Conservation (phyloP, 2,888 invertebrate genomes). For the Macrosiphum euphorbiae region DNA sequence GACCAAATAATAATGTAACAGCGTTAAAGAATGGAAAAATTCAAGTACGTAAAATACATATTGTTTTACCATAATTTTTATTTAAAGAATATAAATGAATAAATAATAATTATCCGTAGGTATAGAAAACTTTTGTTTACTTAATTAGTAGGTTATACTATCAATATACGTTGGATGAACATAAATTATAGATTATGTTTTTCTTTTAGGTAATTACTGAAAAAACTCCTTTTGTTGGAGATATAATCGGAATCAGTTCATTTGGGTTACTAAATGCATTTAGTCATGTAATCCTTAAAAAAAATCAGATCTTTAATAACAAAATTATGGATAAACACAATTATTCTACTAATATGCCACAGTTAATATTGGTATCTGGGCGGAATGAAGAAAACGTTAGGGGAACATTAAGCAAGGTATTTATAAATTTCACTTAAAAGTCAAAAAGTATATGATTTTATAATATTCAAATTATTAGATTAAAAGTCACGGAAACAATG, state of each 20-base stretch:
- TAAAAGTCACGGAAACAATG: conserved; percentile 56
- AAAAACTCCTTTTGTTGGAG: conserved; percentile 38
- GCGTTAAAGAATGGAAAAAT: conserved; percentile 67
- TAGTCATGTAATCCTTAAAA: conserved; percentile 56
- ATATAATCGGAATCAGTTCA: conserved; percentile 59
- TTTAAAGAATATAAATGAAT: background rate
- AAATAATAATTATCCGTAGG: too few species aligned
- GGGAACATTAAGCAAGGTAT: conserved; percentile 38
- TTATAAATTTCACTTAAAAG: background rate
- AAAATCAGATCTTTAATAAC: conserved; percentile 13
- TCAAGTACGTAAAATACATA: conserved; percentile 65
- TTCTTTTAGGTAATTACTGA: conserved; percentile 52
- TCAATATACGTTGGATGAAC: background rate
- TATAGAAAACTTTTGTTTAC: background rate
- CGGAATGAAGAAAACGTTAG: conserved; percentile 58
- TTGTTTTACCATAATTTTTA: background rate
- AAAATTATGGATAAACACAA: background rate
- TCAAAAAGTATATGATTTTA: background rate
- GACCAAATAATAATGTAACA: conserved; percentile 67
- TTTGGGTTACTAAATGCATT: conserved; percentile 47
- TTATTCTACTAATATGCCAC: conserved; percentile 27
- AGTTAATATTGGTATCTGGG: conserved; percentile 65
- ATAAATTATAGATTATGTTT: too few species aligned
- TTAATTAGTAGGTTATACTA: background rate
- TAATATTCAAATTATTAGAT: conserved; percentile 43